Conservation (phyloP, 2,888 invertebrate species). For the Palloptera scutellata region DNA sequence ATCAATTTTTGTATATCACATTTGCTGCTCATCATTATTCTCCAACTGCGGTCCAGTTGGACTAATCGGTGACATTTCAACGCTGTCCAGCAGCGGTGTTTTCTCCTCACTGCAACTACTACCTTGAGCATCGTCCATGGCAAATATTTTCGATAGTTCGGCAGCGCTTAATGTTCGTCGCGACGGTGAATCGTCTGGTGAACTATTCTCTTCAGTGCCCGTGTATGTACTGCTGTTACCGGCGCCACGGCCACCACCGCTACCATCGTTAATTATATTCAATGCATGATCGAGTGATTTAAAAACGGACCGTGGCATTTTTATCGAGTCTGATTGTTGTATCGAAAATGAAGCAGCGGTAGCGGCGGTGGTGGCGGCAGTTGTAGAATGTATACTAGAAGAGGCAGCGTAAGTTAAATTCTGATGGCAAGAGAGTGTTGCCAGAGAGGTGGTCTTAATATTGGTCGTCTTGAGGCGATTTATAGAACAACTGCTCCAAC, state of each 20-base stretch:
- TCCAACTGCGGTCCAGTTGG: constrained; percentile 59
- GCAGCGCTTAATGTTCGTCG: constrained; percentile 55
- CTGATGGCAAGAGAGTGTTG: constrained; percentile 58
- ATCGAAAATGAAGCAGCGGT: constrained; percentile 26
- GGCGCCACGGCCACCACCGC: constrained; percentile 35
- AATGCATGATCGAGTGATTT: constrained; percentile 55
- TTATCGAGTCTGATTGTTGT: background rate
- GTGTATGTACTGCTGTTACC: constrained; percentile 24
- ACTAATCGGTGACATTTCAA: constrained; percentile 64
- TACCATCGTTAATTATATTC: constrained; percentile 45
- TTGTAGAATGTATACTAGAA: constrained; percentile 34
- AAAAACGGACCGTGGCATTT: constrained; percentile 43
- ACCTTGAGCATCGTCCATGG: constrained; percentile 53
- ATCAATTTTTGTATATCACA: constrained; percentile 48
- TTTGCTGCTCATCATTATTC: constrained; percentile 48
- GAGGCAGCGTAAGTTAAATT: constrained; percentile 51
- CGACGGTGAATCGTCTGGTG: constrained; percentile 58
- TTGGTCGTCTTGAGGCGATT: constrained; percentile 62
- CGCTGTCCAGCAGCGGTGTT: constrained; percentile 63
- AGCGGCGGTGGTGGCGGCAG: constrained; percentile 12
- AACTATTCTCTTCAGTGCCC: constrained; percentile 52
- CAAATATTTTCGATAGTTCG: constrained; percentile 56
- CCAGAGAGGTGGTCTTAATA: constrained; percentile 62
- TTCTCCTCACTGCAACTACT: constrained; percentile 63
- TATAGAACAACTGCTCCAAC: constrained; percentile 60